Evolutionary conservation across 1,140 invertebrate genomes (phyloP), one percentile per base, ranked within the genome.

Genomic region (Camponotus pennsylvanicus): DNA sequence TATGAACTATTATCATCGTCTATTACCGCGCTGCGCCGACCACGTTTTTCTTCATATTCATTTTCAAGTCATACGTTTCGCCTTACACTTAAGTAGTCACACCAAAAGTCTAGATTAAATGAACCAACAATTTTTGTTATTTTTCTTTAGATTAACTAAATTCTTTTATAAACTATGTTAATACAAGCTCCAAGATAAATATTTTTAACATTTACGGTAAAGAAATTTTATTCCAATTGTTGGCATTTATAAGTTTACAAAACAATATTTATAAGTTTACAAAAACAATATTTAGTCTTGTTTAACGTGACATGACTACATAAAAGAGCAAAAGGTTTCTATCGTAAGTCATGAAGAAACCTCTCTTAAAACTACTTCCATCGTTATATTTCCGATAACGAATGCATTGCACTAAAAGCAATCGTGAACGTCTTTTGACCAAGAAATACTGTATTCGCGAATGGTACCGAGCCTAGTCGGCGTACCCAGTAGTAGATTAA

Each of bases 391-490:
- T 73, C 55, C 40, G 40, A 61, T 42, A 61, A 73, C 40, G 55
- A 61, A 73, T 83, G 69, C 55, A 73, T 73, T 9, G 40, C 40
- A 27, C 55, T 61, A 83, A 73, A 83, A 45, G 45, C 40, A 61
- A 83, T 40, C 79, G 67, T 82, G 79, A 82, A 82, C 70, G 79
- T 83, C 69, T 27, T 52, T n/a, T 21, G 42, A 37, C 21, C 45
- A 45, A 82, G 79, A 82, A 82, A 82, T 82, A 82, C 67, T 70
- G n/a, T 34, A 21, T 21, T 69, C 37, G 67, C 55, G 67, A 27
- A 11, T 8, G 45, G 34, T 69, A 55, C 45, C 42, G 45, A 82
- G 7, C 34, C 52, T 40, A 64, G n/a, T 27, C 3, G 27, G 45
- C 66, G 42, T 67, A 21, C 55, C 15, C n/a, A 15, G 6, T 59